Base-by-base conservation (phyloP, 1,140 invertebrate species). In the Oedothorax gibbosus region DNA sequence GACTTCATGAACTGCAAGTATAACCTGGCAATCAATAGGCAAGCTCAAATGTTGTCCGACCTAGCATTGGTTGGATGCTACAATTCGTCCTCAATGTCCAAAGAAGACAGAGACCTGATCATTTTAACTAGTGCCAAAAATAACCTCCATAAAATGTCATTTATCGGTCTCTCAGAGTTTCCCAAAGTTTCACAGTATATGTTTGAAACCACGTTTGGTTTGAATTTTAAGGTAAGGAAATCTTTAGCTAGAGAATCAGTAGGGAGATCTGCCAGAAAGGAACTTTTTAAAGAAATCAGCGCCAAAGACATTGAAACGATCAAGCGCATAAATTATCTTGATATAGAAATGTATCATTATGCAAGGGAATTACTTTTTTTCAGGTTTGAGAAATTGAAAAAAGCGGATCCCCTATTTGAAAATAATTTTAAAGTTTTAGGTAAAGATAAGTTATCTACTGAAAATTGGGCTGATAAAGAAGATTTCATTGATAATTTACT, bases 361-460 rank as follows among this genome's bases (percentile, higher is more conserved):
- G 90, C 90, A 10, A 90, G 90, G 84, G 89, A 91, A 83, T 83
- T 91, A 69, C 90, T 91, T 81, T 86, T 89, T 57, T 88, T 89
- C 68, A 86, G 90, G 54, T 86, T 89, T 68, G 92, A 95, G 88
- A 93, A 93, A 87, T 90, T 97, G 66, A 95, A 95, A 90, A 92
- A 93, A 84, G 93, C 93, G 79, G 96, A 97, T 90, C 90, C 92
- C 10, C 93, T 96, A 90, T 97, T 97, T 89, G 92, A 94, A 86
- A 93, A 94, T 89, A 93, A 90, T 71, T 89, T 90, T 87, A 79
- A 85, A 54, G 12, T 75, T 65, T 49, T 83, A 14, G 53, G 76
- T 18, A 60, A 75, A 50, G 60, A 69, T 76, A 78, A 87, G 35
- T 65, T 85, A 11, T 81, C 78, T 15, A 49, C 56, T 49, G 84